Percentiles rank a stretch among this genome's conserved stretches.
Conservation (phyloP, 2,113 vertebrate genomes). For the Zapus hudsonius region DNA sequence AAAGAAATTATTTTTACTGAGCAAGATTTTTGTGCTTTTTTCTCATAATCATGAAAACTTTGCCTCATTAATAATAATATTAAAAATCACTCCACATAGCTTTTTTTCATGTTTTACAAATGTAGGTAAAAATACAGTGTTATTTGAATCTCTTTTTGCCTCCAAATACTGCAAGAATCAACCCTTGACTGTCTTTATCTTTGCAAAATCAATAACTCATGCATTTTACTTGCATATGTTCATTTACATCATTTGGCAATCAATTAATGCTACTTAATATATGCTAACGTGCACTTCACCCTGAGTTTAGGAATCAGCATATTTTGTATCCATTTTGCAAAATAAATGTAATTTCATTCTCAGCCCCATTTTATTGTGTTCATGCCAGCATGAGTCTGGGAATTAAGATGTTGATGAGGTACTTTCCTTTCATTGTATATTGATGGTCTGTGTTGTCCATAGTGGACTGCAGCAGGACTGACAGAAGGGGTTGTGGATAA, state of each 20-base stretch:
- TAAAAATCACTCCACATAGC: background rate
- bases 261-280: constrained; percentile 2
- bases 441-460: background rate
- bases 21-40: background rate
- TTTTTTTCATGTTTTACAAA: background rate
- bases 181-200: background rate
- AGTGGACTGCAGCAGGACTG: background rate
- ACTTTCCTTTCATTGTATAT: background rate
- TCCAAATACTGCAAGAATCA: background rate
- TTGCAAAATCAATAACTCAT: background rate
- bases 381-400: background rate
- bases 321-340: background rate
- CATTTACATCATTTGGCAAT: background rate
- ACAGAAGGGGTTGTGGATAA: background rate
- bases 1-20: background rate
- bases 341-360: background rate
- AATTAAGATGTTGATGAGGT: background rate
- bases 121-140: background rate
- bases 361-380: background rate
- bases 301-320: background rate
- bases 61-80: background rate
- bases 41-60: background rate
- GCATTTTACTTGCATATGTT: background rate
- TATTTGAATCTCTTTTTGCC: background rate
- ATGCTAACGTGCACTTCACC: background rate